phyloP scores from a whole-genome alignment of 2,113 vertebrate genomes.

The Caloenas nicobarica region DNA sequence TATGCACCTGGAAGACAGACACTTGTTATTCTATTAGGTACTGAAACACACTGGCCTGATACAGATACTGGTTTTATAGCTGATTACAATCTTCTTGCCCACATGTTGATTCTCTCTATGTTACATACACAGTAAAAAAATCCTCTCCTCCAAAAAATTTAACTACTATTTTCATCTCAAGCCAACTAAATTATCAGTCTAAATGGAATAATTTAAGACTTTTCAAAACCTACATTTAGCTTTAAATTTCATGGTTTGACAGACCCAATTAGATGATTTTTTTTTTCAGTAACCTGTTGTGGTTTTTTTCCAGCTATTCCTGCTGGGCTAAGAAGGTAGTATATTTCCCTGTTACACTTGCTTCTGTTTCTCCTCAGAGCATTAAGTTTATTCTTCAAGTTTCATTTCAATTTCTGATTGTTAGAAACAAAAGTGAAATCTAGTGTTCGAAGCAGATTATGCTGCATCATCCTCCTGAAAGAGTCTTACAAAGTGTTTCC shows the following conservation, averaged over 20 bases:
- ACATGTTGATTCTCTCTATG: background rate
- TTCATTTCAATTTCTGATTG: background rate
- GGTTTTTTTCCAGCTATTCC: background rate
- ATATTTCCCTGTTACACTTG: background rate
- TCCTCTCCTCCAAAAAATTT: background rate
- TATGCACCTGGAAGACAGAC: background rate
- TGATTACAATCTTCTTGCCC: background rate
- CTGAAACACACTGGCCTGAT: background rate
- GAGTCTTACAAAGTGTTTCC: background rate
- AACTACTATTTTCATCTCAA: background rate
- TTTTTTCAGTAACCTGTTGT: background rate
- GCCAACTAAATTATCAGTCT: background rate
- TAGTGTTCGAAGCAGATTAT: background rate
- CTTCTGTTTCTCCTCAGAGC: background rate
- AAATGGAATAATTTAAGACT: background rate
- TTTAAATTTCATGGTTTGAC: background rate
- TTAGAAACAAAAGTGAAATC: background rate
- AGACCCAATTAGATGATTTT: rapidly evolving
- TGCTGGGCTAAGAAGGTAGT: background rate
- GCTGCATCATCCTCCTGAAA: background rate
- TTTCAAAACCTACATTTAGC: background rate
- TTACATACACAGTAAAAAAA: background rate
- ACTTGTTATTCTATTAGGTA: background rate
- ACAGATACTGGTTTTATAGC: background rate
- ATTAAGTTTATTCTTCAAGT: background rate